These are phyloP conservation scores for Coelogynopora nodosa DNA, from an alignment of 2,888 invertebrate species.

Conservation along the genomic window DNA sequence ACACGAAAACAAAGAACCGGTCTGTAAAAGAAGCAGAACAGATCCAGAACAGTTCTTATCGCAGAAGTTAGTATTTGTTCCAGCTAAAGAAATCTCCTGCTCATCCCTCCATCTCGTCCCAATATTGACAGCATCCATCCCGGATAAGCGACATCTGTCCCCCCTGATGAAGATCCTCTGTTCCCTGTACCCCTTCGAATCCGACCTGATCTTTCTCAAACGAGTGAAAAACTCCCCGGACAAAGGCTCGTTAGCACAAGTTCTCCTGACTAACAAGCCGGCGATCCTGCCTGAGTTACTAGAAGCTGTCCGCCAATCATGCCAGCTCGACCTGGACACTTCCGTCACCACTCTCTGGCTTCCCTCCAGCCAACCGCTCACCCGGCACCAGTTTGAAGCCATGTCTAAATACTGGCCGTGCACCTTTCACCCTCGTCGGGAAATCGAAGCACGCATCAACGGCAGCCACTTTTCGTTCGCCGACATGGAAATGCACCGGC, in stretches of 20 bases:
- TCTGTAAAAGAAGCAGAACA: no score
- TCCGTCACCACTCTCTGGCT: not conserved
- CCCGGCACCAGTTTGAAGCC: constrained; percentile 55
- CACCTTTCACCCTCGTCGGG: constrained; percentile 59
- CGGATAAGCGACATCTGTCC: not conserved
- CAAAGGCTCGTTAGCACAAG: not conserved
- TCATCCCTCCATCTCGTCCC: not conserved
- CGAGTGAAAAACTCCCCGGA: not conserved
- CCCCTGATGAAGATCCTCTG: not conserved
- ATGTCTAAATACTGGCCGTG: constrained; percentile 56
- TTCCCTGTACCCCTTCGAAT: not conserved
- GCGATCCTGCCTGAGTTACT: not conserved
- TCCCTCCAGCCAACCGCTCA: constrained; percentile 50
- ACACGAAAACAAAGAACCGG: no score
- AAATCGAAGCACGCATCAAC: constrained; percentile 31
- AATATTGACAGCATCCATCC: not conserved
- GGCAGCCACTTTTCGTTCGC: not conserved
- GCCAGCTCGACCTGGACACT: not conserved
- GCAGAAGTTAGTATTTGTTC: no score
- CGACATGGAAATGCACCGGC: not conserved
- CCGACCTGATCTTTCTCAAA: not conserved
- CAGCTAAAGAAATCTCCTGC: not conserved
- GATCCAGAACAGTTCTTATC: no score
- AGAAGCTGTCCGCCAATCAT: not conserved
- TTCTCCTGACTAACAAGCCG: not conserved